A percentile compares a stretch with the other conserved stretches of the same genome.
Evolutionary conservation across 2,888 invertebrate species (phyloP).

Genomic region (Phyllotreta cruciferae): DNA sequence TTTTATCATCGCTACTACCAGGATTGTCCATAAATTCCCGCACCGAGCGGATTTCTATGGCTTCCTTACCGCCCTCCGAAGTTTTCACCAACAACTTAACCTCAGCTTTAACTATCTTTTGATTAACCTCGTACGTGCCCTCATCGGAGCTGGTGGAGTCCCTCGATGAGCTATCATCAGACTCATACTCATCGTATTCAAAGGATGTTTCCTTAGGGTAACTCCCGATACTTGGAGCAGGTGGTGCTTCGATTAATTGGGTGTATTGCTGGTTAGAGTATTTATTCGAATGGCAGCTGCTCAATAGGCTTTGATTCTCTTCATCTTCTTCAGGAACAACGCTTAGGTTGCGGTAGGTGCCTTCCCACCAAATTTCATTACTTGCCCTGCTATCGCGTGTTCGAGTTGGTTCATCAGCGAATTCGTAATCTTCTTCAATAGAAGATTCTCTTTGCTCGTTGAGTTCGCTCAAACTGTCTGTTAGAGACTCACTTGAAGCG

Average conservation of each 20-base stretch:
- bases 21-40: constrained; percentile 53
- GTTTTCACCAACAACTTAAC: constrained; percentile 64
- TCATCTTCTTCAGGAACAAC: constrained; percentile 60
- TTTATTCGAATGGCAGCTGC: constrained; percentile 48
- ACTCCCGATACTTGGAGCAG: constrained; percentile 12
- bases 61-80: constrained; percentile 61
- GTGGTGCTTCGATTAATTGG: constrained; percentile 29
- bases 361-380: constrained; percentile 59
- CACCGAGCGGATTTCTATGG: constrained; percentile 62
- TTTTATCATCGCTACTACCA: constrained; percentile 25
- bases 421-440: constrained; percentile 53
- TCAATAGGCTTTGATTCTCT: constrained; percentile 53
- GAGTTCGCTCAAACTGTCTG: constrained; percentile 39
- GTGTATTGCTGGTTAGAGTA: constrained; percentile 36
- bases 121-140: constrained; percentile 48
- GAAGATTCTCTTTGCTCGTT: constrained; percentile 41
- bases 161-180: constrained; percentile 36
- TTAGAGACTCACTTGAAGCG: constrained; percentile 54
- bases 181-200: constrained; percentile 26
- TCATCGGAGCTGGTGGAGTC: constrained; percentile 47
- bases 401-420: constrained; percentile 49
- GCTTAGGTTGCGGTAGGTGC: constrained; percentile 58
- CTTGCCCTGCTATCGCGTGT: constrained; percentile 42
- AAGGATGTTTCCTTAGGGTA: constrained; percentile 28
- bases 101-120: constrained; percentile 60